phyloP scores from a whole-genome alignment of 2,888 invertebrate genomes.

The Gymnosoma rotundatum region DNA sequence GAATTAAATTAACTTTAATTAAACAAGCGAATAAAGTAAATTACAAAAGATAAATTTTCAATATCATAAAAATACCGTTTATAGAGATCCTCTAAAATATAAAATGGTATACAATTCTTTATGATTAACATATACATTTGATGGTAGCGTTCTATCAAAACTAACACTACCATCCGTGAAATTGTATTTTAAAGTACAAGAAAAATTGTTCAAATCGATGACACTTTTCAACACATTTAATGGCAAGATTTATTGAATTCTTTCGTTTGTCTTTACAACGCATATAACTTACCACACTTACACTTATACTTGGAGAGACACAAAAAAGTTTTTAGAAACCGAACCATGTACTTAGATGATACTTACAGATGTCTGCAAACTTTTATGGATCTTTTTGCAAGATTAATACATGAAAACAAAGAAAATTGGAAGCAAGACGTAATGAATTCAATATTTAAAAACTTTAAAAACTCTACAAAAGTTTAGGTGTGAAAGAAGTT shows the following conservation, averaged over 20 bases:
- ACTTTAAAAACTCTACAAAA: too few relatives aligned
- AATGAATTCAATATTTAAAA: too few relatives aligned
- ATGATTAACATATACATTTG: too few relatives aligned
- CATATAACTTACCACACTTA: conserved; percentile 26
- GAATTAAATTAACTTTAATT: background rate
- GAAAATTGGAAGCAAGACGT: too few relatives aligned
- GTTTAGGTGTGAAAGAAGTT: background rate
- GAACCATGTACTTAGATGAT: conserved; percentile 41
- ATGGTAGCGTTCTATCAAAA: too few relatives aligned
- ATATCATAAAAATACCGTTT: too few relatives aligned
- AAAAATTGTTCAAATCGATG: conserved; percentile 59
- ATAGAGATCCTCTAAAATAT: too few relatives aligned
- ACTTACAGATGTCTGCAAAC: conserved; percentile 65
- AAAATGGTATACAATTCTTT: too few relatives aligned
- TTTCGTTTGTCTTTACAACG: conserved; percentile 50
- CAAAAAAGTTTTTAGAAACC: conserved; percentile 48
- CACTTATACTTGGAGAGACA: background rate
- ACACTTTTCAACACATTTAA: conserved; percentile 61
- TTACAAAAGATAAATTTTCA: too few relatives aligned
- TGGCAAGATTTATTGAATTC: conserved; percentile 65
- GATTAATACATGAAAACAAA: background rate
- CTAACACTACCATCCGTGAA: background rate
- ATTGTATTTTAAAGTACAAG: conserved; percentile 40
- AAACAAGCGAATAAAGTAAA: too few relatives aligned
- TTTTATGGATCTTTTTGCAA: conserved; percentile 38